Evolutionary conservation across 2,797 vertebrate genomes (phyloP).

Genomic region (Apodemus agrarius): DNA sequence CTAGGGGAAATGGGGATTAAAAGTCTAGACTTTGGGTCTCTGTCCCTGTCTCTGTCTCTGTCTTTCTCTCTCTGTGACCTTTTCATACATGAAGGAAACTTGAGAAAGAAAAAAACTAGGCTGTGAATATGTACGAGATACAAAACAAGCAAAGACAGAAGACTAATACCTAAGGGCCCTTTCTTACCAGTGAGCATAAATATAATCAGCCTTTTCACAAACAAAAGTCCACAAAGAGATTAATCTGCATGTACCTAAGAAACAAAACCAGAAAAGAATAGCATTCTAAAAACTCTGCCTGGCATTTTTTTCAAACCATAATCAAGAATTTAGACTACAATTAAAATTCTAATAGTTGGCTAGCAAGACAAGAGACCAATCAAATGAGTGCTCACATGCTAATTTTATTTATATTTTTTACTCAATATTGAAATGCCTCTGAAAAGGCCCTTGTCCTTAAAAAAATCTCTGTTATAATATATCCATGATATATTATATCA

Average conservation of each 20-base stretch:
- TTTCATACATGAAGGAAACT: too few species aligned
- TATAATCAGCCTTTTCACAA: not conserved
- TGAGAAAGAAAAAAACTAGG: not conserved
- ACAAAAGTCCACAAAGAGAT: not conserved
- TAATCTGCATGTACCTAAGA: not conserved
- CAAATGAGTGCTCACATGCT: not conserved
- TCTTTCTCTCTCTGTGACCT: too few species aligned
- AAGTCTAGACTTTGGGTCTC: not conserved
- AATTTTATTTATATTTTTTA: not conserved
- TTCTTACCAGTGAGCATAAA: not conserved
- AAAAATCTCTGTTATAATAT: not conserved
- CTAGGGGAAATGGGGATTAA: not conserved
- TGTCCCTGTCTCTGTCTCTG: too few species aligned
- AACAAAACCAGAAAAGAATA: not conserved
- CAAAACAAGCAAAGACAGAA: not conserved
- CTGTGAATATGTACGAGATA: not conserved
- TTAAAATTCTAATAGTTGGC: not conserved
- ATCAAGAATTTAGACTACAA: not conserved
- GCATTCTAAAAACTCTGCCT: not conserved
- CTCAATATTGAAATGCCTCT: not conserved
- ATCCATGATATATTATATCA: too few species aligned
- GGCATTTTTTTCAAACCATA: not conserved
- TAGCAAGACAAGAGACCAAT: not conserved
- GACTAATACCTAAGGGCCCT: not conserved
- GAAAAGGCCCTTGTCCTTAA: not conserved